Evolutionary conservation across 2,888 invertebrate genomes (phyloP), one percentile per base, ranked within the genome.

Genomic region (Tridacna gigas): DNA sequence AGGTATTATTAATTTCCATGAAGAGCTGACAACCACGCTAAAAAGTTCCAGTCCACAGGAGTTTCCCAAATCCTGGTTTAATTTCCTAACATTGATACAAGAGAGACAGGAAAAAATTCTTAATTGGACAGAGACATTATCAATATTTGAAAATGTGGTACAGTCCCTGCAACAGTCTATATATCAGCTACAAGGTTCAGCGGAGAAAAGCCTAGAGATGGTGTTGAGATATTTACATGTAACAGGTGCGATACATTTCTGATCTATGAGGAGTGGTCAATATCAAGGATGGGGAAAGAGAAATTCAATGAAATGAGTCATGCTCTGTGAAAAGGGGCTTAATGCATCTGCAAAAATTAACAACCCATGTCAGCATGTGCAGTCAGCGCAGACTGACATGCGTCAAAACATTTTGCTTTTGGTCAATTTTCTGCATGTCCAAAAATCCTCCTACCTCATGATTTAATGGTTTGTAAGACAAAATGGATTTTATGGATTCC

Each of bases 1-100:
- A 85, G 87, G 87, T 28, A 86, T 90, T 12, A 86, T 86, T 13
- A 82, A 89, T n/a, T 89, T 91, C 65, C 79, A 86, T 45, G 83
- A 83, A 22, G 74, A 63, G 13, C 80, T 92, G 11, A 78, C 88
- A 0, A 79, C 79, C 28, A 84, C 74, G 2, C 79, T 92, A 65
- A 90, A 90, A 60, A 82, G 86, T 1, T 80, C 85, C 13, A 91
- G 89, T 12, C 89, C 87, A 22, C 90, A 87, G 60, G 84, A 88
- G 0, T 79, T 93, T 11, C 93, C 93, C 0, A 86, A 88, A 45
- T 88, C 91, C 0, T 93, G 93, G 93, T 91, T 90, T 80, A 90
- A 82, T 48, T 93, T 92, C 74, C 86, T 93, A 18, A 83, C 86
- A 22, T 81, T 82, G 13, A 88, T 93, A 25, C 92, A 92, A 76